These are phyloP conservation scores for Branchellion lobata DNA, from an alignment of 2,888 invertebrate genomes.

Conservation along the genomic window DNA sequence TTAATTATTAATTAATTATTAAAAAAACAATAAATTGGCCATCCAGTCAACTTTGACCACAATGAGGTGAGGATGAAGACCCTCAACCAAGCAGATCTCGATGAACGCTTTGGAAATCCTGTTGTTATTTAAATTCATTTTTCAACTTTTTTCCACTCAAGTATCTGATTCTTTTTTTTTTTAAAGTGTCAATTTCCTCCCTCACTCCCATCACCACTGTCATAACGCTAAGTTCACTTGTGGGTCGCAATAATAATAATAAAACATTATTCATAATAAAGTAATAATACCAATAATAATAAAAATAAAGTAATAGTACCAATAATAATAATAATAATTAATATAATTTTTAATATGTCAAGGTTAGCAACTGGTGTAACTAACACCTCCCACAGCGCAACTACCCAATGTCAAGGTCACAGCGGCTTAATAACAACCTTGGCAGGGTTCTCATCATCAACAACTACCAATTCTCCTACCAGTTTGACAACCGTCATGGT, in stretches of 20 bases:
- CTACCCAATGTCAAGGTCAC: not conserved
- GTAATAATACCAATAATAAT: not conserved
- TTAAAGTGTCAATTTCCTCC: too few relatives aligned
- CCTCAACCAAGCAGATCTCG: too few relatives aligned
- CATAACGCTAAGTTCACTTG: too few relatives aligned
- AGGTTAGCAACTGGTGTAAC: too few relatives aligned
- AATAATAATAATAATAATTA: not conserved
- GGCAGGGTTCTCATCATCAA: slow-evolving; percentile 31
- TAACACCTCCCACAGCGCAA: not conserved
- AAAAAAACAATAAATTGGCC: too few relatives aligned
- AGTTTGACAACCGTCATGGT: not conserved
- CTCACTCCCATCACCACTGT: too few relatives aligned
- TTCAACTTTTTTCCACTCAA: not conserved
- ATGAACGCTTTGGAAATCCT: too few relatives aligned
- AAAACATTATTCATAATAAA: not conserved
- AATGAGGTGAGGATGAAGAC: too few relatives aligned
- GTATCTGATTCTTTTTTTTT: not conserved
- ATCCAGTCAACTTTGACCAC: too few relatives aligned
- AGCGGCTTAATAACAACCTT: not conserved
- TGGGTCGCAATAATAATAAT: too few relatives aligned
- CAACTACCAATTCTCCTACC: slow-evolving; percentile 7
- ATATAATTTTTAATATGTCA: too few relatives aligned
- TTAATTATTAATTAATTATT: too few relatives aligned
- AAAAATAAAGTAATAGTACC: not conserved
- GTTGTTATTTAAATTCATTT: not conserved